Percentiles rank a stretch among this genome's conserved stretches.
phyloP scores from a whole-genome alignment of 2,113 vertebrate species.

The Ailuropoda melanoleuca region DNA sequence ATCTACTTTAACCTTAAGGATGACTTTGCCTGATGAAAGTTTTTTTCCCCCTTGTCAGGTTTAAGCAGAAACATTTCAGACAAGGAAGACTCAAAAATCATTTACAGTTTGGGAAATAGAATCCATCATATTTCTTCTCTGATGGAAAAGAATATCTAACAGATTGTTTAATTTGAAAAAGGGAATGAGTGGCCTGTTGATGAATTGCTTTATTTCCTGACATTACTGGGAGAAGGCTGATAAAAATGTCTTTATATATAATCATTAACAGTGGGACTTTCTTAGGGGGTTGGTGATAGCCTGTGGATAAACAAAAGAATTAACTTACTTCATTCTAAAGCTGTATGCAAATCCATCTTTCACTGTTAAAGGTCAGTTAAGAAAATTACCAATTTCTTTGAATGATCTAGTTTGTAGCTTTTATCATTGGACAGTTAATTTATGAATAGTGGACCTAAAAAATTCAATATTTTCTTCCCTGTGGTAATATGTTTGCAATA shows the following conservation, averaged over 20 bases:
- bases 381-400: conserved; percentile 58
- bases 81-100: conserved; percentile 44
- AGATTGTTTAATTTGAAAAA: conserved; percentile 77
- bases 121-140: conserved; percentile 69
- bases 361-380: conserved; percentile 26
- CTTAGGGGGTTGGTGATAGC: conserved; percentile 23
- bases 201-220: conserved; percentile 73
- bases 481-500: conserved; percentile 56
- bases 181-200: conserved; percentile 34
- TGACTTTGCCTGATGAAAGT: conserved; percentile 57
- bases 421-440: conserved; percentile 60
- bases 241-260: conserved; percentile 73
- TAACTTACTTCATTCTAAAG: conserved; percentile 14
- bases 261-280: conserved; percentile 61
- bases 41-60: not conserved
- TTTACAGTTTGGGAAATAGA: conserved; percentile 74
- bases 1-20: conserved; percentile 53
- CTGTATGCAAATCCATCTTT: conserved; percentile 37
- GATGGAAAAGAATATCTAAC: conserved; percentile 73
- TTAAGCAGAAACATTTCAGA: conserved; percentile 56
- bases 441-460: conserved; percentile 62
- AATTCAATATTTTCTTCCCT: conserved; percentile 35
- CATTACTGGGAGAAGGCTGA: conserved; percentile 65
- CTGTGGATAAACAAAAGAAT: conserved; percentile 59
- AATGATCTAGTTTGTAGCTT: conserved; percentile 56